phyloP scores from a whole-genome alignment of 2,113 vertebrate species.

The Gavialis gangeticus region DNA sequence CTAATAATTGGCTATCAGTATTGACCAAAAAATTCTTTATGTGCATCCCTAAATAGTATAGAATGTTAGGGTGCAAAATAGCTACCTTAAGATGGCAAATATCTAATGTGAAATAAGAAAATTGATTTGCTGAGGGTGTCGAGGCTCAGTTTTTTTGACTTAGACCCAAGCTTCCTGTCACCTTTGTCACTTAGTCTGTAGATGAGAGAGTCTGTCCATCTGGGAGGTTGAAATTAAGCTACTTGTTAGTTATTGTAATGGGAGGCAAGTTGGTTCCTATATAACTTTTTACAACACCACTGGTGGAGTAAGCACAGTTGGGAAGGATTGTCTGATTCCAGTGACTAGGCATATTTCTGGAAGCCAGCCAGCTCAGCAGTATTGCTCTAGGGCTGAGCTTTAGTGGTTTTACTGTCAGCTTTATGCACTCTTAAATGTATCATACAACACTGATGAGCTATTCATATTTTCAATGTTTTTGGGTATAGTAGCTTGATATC shows the following conservation, averaged over 20 bases:
- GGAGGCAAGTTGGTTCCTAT: not conserved
- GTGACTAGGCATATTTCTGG: too few relatives aligned
- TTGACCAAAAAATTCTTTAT: too few relatives aligned
- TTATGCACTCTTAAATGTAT: not conserved
- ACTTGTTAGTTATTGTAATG: not conserved
- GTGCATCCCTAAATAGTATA: too few relatives aligned
- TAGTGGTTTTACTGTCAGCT: too few relatives aligned
- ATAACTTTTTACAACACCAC: not conserved
- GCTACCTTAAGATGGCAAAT: conserved; percentile 8
- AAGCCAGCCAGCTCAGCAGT: too few relatives aligned
- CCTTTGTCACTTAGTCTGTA: not conserved
- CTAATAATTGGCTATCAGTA: too few relatives aligned
- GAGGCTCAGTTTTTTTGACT: not conserved
- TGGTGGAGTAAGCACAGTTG: not conserved
- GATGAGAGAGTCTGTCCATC: not conserved
- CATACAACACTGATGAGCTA: too few relatives aligned
- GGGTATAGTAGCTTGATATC: not conserved
- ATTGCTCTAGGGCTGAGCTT: too few relatives aligned
- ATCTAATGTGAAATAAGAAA: not conserved
- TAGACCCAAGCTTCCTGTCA: not conserved
- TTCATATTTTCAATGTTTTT: too few relatives aligned
- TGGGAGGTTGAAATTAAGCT: not conserved
- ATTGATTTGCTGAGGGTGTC: not conserved
- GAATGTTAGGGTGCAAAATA: not conserved
- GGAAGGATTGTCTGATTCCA: not conserved